Evolutionary conservation across 2,113 vertebrate genomes (phyloP).

Genomic region (Zapornia atra): DNA sequence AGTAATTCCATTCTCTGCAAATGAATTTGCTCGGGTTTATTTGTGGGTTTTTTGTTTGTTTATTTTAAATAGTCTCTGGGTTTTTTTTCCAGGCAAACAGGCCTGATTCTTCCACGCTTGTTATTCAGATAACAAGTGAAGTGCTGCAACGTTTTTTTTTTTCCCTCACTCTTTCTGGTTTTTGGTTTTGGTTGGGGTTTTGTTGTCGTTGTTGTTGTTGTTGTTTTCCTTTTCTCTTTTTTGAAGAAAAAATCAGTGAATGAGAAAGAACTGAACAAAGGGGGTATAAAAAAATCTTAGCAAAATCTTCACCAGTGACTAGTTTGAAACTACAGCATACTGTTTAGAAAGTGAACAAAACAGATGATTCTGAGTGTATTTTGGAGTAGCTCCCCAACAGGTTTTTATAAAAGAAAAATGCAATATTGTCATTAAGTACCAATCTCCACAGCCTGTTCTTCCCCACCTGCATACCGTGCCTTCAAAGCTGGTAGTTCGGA

Average conservation of each 20-base stretch:
- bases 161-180: not conserved
- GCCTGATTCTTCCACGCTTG: not conserved
- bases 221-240: not conserved
- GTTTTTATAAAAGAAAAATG: constrained; percentile 4
- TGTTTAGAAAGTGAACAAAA: not conserved
- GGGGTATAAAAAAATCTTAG: not conserved
- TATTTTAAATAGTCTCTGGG: not conserved
- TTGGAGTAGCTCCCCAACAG: not conserved
- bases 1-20: constrained; percentile 17
- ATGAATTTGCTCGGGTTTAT: constrained; percentile 20
- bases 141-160: not conserved
- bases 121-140: not conserved
- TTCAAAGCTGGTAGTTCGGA: not conserved
- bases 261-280: not conserved
- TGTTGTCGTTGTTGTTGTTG: not conserved
- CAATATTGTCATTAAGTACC: not conserved
- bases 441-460: not conserved
- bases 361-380: not conserved
- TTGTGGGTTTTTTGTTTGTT: not conserved
- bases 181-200: not conserved
- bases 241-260: not conserved
- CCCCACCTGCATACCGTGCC: not conserved
- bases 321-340: not conserved
- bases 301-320: not conserved
- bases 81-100: not conserved